Conservation (phyloP, 2,797 vertebrate species). For the Melanotaenia maccullochi region DNA sequence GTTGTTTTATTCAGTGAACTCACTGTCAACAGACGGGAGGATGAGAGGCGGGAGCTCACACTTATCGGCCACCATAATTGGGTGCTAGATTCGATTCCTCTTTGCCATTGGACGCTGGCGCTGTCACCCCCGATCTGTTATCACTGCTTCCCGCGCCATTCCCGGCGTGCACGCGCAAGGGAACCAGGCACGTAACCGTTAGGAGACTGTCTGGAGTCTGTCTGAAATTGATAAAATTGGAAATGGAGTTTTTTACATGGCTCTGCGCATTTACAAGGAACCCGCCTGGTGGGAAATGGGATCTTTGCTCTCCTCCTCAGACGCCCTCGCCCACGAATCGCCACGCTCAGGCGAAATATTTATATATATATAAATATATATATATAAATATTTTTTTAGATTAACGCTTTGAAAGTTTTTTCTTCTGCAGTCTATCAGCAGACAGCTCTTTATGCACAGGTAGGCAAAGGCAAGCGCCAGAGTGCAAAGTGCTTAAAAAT, state of each 20-base stretch:
- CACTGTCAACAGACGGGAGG: constrained; percentile 73
- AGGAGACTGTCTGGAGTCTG: constrained; percentile 87
- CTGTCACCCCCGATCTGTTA: constrained; percentile 69
- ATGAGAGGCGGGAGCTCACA: constrained; percentile 30
- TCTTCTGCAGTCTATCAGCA: constrained; percentile 71
- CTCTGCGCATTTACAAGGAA: constrained; percentile 59
- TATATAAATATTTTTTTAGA: constrained; percentile 25
- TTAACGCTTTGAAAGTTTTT: constrained; percentile 80
- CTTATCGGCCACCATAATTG: constrained; percentile 60
- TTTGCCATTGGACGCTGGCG: constrained; percentile 68
- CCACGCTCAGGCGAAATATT: constrained; percentile 24
- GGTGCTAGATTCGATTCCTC: constrained; percentile 31
- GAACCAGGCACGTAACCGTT: constrained; percentile 81
- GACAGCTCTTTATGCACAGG: constrained; percentile 81
- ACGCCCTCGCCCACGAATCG: constrained; percentile 51
- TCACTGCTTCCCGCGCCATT: constrained; percentile 78
- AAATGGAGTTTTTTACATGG: constrained; percentile 79
- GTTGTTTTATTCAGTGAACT: constrained; percentile 75
- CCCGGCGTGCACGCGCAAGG: constrained; percentile 79
- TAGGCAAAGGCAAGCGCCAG: constrained; percentile 77
- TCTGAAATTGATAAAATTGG: constrained; percentile 86
- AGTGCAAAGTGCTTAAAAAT: constrained; percentile 53
- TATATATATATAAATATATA: neutral
- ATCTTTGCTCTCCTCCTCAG: constrained; percentile 46
- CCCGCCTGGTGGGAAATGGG: constrained; percentile 58